Base-by-base conservation (phyloP, 2,888 invertebrate genomes). In the Hyposoter didymator region DNA sequence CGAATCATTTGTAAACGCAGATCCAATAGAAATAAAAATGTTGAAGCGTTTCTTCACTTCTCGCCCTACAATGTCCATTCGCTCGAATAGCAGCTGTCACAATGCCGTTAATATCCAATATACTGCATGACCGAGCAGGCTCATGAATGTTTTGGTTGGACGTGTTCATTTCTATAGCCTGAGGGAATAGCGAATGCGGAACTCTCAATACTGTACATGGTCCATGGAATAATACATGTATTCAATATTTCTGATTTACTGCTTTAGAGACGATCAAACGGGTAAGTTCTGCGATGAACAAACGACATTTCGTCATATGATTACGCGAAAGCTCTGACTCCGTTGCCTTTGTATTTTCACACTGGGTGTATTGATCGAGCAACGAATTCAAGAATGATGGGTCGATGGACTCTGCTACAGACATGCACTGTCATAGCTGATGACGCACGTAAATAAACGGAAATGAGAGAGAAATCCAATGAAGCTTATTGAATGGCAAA, bases 51-150 rank as follows among this genome's bases (percentile, higher is more conserved):
- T 22, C 49, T 78, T 17, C 0, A 84, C 7, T 73, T 78, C 67
- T 73, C 62, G n/a, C 69, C 10, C 47, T 70, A 43, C 47, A 39
- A 82, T 69, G 73, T 81, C 45, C 76, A 47, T 67, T 82, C 49
- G 45, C 47, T 43, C 17, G 43, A 62, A 81, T 72, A 62, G 76
- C 80, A 17, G 64, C 64, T 64, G 59, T 81, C 67, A 79, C 59
- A 82, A 73, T 55, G 52, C 62, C 19, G 62, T 81, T 84, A 69
- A 82, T 82, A 78, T 69, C 81, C 72, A 84, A 73, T 72, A 76
- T 45, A 76, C 49, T 47, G 62, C 28, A 70, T 62, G 62, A 32
- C 5, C 22, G 49, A 55, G 62, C 74, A 45, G 35, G 52, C 66
- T 62, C 52, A 62, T 64, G 74, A 35, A 52, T 10, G 75, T 52